phyloP scores from a whole-genome alignment of 2,797 vertebrate genomes.

The Semaprochilodus insignis region DNA sequence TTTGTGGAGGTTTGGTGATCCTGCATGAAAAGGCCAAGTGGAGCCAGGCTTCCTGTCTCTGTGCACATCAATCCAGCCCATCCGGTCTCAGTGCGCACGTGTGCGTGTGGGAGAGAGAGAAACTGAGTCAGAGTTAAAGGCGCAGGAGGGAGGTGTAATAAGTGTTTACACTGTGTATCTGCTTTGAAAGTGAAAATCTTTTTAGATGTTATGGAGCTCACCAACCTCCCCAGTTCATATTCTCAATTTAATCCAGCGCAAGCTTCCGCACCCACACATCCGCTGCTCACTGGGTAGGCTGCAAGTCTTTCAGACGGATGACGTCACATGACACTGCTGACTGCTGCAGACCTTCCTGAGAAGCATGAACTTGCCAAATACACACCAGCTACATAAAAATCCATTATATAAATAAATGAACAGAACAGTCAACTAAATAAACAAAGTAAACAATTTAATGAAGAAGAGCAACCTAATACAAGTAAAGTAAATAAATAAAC shows the following conservation, averaged over 20 bases:
- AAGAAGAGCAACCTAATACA: not conserved
- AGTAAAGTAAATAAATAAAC: not conserved
- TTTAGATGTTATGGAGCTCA: slow-evolving; percentile 9
- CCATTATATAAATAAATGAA: not conserved
- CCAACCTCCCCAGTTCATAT: slow-evolving; percentile 11
- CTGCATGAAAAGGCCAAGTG: slow-evolving; percentile 55
- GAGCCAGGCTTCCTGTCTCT: slow-evolving; percentile 52
- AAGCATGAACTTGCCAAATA: not conserved
- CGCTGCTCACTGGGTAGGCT: not conserved
- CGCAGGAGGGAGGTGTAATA: slow-evolving; percentile 5
- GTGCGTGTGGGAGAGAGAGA: slow-evolving; percentile 11
- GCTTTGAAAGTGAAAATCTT: slow-evolving; percentile 20
- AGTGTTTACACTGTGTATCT: not conserved
- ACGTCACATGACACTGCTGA: slow-evolving; percentile 7
- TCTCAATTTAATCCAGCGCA: slow-evolving; percentile 13
- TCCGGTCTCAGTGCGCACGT: slow-evolving; percentile 19
- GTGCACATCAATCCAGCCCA: slow-evolving; percentile 39
- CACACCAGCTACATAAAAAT: not conserved
- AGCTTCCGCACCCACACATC: slow-evolving; percentile 4
- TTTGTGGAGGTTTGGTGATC: slow-evolving; percentile 49
- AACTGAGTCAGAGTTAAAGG: not conserved
- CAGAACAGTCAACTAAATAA: not conserved
- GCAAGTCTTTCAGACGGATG: slow-evolving; percentile 24
- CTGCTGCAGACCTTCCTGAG: not conserved
- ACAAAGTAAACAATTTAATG: not conserved